These are phyloP conservation scores for Porites evermanni DNA, from an alignment of 92 coral and sea anemone species.

Conservation along the genomic window DNA sequence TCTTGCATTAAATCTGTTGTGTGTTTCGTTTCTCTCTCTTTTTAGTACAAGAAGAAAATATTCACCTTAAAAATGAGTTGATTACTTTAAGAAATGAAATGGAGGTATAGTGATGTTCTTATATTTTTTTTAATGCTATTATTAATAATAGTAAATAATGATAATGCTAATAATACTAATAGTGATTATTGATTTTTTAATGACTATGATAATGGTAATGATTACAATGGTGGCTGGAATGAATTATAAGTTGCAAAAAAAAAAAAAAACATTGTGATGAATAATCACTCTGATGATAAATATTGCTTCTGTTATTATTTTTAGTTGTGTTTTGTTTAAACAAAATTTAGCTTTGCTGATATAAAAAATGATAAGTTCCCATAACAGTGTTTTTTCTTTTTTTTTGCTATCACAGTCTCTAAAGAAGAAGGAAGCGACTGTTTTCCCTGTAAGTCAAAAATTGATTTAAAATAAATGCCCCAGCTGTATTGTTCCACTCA, in stretches of 20 bases:
- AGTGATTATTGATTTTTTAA: too few relatives aligned
- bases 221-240: too few relatives aligned
- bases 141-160: too few relatives aligned
- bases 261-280: too few relatives aligned
- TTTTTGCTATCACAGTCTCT: neutral
- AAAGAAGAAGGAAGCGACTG: constrained; percentile 14
- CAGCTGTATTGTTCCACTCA: too few relatives aligned
- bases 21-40: neutral
- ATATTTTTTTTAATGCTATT: neutral
- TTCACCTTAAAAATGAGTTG: neutral
- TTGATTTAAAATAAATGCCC: too few relatives aligned
- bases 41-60: constrained; percentile 24
- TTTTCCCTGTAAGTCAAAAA: constrained; percentile 34
- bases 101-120: constrained; percentile 16
- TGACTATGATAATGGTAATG: too few relatives aligned
- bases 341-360: neutral
- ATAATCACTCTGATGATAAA: too few relatives aligned
- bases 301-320: too few relatives aligned
- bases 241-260: too few relatives aligned
- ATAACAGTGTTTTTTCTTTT: too few relatives aligned
- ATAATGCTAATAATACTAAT: too few relatives aligned
- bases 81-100: constrained; percentile 13
- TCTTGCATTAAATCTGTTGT: neutral
- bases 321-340: neutral
- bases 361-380: neutral